phyloP scores from a whole-genome alignment of 2,888 invertebrate species.

The Melipona bicolor region DNA sequence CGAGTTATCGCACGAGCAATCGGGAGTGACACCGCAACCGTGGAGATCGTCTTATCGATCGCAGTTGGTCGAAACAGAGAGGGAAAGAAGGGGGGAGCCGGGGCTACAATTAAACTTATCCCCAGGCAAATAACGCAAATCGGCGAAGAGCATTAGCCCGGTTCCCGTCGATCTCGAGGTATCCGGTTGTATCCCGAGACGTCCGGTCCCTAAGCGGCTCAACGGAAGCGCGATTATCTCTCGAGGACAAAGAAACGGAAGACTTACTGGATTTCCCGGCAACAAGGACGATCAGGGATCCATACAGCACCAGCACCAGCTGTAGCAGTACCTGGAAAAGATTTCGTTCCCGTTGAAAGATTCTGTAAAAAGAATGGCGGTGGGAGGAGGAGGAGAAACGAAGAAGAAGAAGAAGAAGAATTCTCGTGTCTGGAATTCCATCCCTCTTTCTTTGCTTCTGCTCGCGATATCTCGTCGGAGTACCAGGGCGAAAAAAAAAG shows the following conservation, averaged over 20 bases:
- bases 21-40: too few relatives aligned
- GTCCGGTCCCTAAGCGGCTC: constrained; percentile 53
- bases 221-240: constrained; percentile 54
- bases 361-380: background rate
- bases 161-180: constrained; percentile 26
- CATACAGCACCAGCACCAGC: constrained; percentile 50
- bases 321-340: constrained; percentile 58
- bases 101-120: constrained; percentile 30
- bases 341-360: constrained; percentile 40
- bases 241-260: constrained; percentile 17
- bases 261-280: constrained; percentile 57
- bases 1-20: too few relatives aligned
- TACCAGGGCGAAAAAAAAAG: background rate
- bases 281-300: constrained; percentile 42
- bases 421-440: constrained; percentile 16
- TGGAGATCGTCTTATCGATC: too few relatives aligned
- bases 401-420: background rate
- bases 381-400: background rate
- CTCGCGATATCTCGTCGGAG: too few relatives aligned
- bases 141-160: constrained; percentile 42
- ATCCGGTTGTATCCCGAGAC: constrained; percentile 8
- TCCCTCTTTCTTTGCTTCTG: background rate
- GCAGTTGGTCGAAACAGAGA: too few relatives aligned
- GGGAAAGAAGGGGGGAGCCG: too few relatives aligned
- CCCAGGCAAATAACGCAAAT: constrained; percentile 39